Percentiles rank a stretch among this genome's conserved stretches.
Conservation (phyloP, 2,113 vertebrate species). For the Daboia siamensis region DNA sequence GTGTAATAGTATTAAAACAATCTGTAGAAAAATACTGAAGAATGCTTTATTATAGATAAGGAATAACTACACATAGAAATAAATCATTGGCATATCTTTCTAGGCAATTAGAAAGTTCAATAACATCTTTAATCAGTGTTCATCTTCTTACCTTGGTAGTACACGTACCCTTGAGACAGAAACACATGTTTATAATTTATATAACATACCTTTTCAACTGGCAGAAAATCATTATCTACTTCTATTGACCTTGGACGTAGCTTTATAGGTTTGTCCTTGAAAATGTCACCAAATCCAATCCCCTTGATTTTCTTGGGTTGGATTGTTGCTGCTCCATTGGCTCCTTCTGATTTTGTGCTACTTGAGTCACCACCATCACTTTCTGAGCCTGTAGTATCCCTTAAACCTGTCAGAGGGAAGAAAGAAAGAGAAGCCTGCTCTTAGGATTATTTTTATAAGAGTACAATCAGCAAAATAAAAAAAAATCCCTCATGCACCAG, state of each 20-base stretch:
- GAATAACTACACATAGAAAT: background rate
- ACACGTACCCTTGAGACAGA: constrained; percentile 17
- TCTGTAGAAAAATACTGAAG: background rate
- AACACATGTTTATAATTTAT: constrained; percentile 40
- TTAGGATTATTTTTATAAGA: constrained; percentile 7
- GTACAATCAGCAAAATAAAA: background rate
- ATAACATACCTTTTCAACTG: constrained; percentile 80
- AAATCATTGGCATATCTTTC: background rate
- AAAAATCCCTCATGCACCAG: constrained; percentile 1
- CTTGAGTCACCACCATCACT: constrained; percentile 88
- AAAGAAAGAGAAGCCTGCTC: constrained; percentile 46
- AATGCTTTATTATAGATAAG: background rate
- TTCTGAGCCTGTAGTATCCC: constrained; percentile 92
- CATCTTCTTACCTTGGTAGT: background rate
- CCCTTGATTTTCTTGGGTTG: constrained; percentile 94
- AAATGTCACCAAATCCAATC: constrained; percentile 97
- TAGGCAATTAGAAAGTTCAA: background rate
- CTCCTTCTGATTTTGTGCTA: constrained; percentile 87
- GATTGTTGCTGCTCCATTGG: constrained; percentile 83
- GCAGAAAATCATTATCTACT: constrained; percentile 79
- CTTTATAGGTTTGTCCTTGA: constrained; percentile 96
- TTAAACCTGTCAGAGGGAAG: constrained; percentile 74
- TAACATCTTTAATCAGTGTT: background rate
- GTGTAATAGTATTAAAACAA: background rate
- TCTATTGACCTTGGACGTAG: constrained; percentile 93